Conservation (phyloP, 2,797 vertebrate species). For the Myotis daubentonii region DNA sequence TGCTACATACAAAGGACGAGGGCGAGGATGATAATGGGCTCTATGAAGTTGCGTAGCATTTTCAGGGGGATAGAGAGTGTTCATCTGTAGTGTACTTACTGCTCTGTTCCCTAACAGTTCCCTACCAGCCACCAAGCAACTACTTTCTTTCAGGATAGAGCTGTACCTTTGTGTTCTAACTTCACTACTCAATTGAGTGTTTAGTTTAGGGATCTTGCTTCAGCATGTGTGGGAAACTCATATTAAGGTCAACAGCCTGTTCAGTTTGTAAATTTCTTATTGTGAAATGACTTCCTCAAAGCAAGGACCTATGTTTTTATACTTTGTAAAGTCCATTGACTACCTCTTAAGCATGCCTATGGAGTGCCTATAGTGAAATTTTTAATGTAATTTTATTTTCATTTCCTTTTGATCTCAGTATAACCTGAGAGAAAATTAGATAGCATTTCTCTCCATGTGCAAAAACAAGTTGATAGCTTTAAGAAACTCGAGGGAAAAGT, state of each 20-base stretch:
- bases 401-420: slow-evolving; percentile 9
- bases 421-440: not conserved
- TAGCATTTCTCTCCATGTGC: not conserved
- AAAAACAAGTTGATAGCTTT: not conserved
- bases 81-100: not conserved
- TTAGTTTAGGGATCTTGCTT: not conserved
- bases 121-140: not conserved
- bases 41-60: not conserved
- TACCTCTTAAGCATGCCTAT: not conserved
- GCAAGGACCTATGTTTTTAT: not conserved
- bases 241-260: not conserved
- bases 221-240: not conserved
- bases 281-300: not conserved
- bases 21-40: not conserved
- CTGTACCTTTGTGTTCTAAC: not conserved
- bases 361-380: not conserved
- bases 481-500: slow-evolving; percentile 9
- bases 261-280: not conserved
- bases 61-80: not conserved
- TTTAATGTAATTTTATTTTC: slow-evolving; percentile 17
- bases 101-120: not conserved
- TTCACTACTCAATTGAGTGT: not conserved
- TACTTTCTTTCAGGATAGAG: not conserved
- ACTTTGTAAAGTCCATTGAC: not conserved
- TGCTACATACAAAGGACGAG: not conserved